phyloP scores from a whole-genome alignment of 1,140 invertebrate genomes.

The Alviniconcha marisindica region DNA sequence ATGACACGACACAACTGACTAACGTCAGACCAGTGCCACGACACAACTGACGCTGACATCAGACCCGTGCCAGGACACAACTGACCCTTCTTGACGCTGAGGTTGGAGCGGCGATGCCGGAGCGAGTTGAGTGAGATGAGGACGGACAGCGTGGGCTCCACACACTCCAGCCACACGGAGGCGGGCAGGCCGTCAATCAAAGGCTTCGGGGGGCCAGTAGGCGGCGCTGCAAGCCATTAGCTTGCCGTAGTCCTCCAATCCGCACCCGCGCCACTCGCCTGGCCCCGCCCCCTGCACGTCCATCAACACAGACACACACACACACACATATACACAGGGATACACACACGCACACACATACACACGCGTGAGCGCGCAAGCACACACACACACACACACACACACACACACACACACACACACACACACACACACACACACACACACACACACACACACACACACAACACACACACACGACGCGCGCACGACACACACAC shows the following conservation, averaged over 20 bases:
- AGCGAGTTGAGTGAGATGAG: slow-evolving; percentile 44
- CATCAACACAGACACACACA: no score
- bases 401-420: slow-evolving; percentile 1
- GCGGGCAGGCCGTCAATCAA: slow-evolving; percentile 51
- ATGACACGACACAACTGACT: no score
- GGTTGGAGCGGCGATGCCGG: slow-evolving; percentile 46
- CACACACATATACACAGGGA: no score
- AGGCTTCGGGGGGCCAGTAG: slow-evolving; percentile 20
- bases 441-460: slow-evolving; percentile 10
- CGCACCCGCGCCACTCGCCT: neutral
- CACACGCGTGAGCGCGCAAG: no score
- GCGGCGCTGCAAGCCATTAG: neutral
- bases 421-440: neutral
- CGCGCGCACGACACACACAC: neutral
- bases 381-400: no score
- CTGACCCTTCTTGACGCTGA: slow-evolving; percentile 42
- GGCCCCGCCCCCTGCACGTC: neutral
- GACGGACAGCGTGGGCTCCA: slow-evolving; percentile 52
- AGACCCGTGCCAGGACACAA: no score
- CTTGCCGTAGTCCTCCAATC: slow-evolving; percentile 23
- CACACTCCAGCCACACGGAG: slow-evolving; percentile 53
- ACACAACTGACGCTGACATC: no score
- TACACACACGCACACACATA: no score
- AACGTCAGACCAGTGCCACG: no score
- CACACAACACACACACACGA: neutral